Percentiles rank a stretch among this genome's conserved stretches.
These are phyloP conservation scores for Blera fallax DNA, from an alignment of 2,888 invertebrate genomes.

Conservation along the genomic window DNA sequence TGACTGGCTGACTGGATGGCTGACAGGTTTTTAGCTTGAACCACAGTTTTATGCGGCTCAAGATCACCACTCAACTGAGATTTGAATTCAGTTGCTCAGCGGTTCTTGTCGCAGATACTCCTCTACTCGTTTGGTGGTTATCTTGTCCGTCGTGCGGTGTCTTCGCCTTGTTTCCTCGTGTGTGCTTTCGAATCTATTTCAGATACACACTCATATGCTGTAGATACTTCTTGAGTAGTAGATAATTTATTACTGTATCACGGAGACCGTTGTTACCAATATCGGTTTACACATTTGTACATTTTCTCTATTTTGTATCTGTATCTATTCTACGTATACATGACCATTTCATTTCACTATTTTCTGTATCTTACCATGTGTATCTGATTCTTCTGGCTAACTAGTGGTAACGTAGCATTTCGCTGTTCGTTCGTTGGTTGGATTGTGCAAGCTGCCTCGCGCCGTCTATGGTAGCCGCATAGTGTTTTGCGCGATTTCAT, in stretches of 20 bases:
- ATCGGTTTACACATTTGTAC: constrained; percentile 59
- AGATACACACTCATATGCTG: not conserved
- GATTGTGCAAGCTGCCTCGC: constrained; percentile 18
- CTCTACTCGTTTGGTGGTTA: not conserved
- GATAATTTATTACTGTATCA: constrained; percentile 67
- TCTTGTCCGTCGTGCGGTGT: constrained; percentile 1
- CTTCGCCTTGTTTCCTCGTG: constrained; percentile 4
- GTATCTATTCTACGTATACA: constrained; percentile 20
- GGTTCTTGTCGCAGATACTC: constrained; percentile 62
- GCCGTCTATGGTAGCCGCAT: not conserved
- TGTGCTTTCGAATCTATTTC: constrained; percentile 41
- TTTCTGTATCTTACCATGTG: constrained; percentile 64
- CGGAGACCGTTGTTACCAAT: constrained; percentile 68
- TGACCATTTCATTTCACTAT: constrained; percentile 62
- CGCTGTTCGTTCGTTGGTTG: constrained; percentile 7
- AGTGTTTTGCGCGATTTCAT: constrained; percentile 38
- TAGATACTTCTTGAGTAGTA: constrained; percentile 23
- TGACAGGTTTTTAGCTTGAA: constrained; percentile 58
- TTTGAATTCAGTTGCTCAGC: constrained; percentile 67
- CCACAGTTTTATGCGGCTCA: constrained; percentile 50
- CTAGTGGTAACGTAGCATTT: constrained; percentile 42
- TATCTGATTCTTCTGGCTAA: constrained; percentile 56
- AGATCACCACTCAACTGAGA: constrained; percentile 65
- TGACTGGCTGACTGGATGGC: constrained; percentile 47
- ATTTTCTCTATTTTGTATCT: constrained; percentile 59